Evolutionary conservation across 1,140 invertebrate species (phyloP), one percentile per base, ranked within the genome.

Genomic region (Drosophila sproati): DNA sequence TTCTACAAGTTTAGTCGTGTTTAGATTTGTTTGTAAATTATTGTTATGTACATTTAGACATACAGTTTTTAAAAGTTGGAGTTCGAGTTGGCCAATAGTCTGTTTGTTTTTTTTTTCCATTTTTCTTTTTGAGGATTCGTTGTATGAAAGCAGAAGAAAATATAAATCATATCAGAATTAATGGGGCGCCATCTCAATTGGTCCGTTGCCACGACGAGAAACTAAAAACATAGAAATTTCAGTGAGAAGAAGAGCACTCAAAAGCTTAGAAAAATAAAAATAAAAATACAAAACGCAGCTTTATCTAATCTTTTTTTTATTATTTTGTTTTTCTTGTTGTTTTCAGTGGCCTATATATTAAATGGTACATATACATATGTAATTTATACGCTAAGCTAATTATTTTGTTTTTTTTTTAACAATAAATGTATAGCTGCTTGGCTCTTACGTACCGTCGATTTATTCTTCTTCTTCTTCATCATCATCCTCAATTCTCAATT

Each of bases 21-120:
- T 85, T 77, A 68, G 60, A 66, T 56, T 80, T 82, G 35, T 55
- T 63, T 89, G 85, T 87, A 87, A 87, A 87, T 87, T 87, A 88
- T 88, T 88, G 83, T 88, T 88, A 88, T 88, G 67, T 88, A 88
- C 83, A 88, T 83, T 88, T 88, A 88, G 83, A 83, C 83, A 87
- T 87, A 70, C 66, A 72, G 83, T 88, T 80, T 69, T 61, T 56
- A 28, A 78, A 72, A 60, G 43, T 54, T 72, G 29, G 32, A 41
- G 12, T 39, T 39, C 7, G 8, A 39, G 32, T 56, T 56, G 28
- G 35, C 54, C 54, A 55, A 55, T 39, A 47, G 45, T 64, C 12
- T 55, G 8, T 12, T 55, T n/a, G 48, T 3, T 47, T 5, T 28
- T 56, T n/a, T 31, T 31, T 52, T 4, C 5, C 4, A 2, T 32